A percentile compares a stretch with the other conserved stretches of the same genome.
Conservation (phyloP, 2,797 vertebrate genomes). For the Myotis pilosus region DNA sequence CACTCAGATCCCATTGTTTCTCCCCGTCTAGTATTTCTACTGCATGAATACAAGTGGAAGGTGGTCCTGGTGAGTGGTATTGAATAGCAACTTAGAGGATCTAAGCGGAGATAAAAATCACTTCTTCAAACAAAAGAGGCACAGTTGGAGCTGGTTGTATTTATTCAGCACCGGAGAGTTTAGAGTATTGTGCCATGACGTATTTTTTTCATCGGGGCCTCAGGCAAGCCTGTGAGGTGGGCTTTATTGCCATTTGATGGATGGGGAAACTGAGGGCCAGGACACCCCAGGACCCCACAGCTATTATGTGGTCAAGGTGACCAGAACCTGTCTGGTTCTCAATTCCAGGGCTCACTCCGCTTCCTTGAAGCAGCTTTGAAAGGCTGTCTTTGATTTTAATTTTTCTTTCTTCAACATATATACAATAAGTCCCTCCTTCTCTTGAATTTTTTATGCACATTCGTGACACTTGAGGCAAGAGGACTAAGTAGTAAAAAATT, state of each 20-base stretch:
- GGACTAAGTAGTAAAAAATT: not conserved
- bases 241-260: not conserved
- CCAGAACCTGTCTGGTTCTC: not conserved
- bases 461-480: not conserved
- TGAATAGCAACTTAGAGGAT: not conserved
- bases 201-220: not conserved
- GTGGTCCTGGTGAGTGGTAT: not conserved
- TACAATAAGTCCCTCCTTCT: not conserved
- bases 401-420: not conserved
- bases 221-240: not conserved
- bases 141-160: not conserved
- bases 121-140: not conserved
- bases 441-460: not conserved
- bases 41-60: not conserved
- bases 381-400: not conserved
- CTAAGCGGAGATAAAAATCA: not conserved
- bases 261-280: not conserved
- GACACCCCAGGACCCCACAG: not conserved
- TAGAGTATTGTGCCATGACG: not conserved
- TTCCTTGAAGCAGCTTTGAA: not conserved
- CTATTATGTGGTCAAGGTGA: not conserved
- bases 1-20: not conserved
- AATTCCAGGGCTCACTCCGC: not conserved
- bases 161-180: not conserved
- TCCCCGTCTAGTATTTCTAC: too few species aligned